Base-by-base conservation (phyloP, 2,113 vertebrate species). In the Donacobius atricapilla region DNA sequence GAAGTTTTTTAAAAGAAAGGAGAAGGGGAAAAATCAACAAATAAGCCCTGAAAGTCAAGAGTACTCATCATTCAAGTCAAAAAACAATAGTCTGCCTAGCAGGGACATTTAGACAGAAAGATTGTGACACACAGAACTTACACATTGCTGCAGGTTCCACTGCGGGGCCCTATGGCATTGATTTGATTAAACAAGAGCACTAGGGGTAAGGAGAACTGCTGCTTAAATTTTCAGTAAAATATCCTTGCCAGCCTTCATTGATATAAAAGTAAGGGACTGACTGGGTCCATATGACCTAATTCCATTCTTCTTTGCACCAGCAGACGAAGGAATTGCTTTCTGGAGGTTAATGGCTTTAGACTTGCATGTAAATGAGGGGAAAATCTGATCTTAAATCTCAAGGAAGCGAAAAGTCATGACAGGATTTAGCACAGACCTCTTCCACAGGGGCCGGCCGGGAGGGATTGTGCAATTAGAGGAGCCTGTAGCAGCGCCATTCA, bases 311-410 rank as follows among this genome's bases (percentile, higher is more conserved):
- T 70, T 88, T 93, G 80, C 83, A 77, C 60, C 56, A 93, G 50
- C 65, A 94, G 68, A 80, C 0, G 1, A 63, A 94, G 39, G 83
- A 94, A 93, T 83, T 10, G 8, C 92, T 89, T 93, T 93, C 60
- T 88, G 79, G 93, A 96, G 56, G 76, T 93, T 94, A 96, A 95
- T 93, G 85, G 68, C 51, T 95, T 96, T 89, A 89, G 85, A 87
- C 79, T 83, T 83, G 28, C 56, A 94, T 96, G 90, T 64, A 94
- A 96, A 96, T 94, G 63, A 96, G 56, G 37, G 45, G 44, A 44
- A 93, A 94, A 88, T 77, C 90, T 88, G 71, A 82, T 92, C 79
- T 90, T 96, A 92, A 96, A 94, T 94, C 68, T 90, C 57, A 75
- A 60, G 33, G 75, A 94, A 88, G 83, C 9, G 2, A 60, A 54